These are phyloP conservation scores for Percopsis omiscomaycus DNA, from an alignment of 2,797 vertebrate genomes.

Conservation along the genomic window DNA sequence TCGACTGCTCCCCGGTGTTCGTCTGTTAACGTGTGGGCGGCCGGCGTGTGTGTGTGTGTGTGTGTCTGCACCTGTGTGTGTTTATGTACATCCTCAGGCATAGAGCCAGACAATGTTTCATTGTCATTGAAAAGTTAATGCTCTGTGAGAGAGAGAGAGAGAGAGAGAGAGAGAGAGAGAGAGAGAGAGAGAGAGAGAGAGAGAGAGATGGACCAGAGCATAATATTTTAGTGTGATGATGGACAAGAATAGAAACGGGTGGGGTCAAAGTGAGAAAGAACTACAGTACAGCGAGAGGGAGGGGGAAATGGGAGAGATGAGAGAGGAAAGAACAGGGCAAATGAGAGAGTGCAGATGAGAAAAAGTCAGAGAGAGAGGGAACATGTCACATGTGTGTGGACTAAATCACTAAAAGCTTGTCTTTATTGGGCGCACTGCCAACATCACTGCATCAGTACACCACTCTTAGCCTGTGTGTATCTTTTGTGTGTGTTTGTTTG, in stretches of 20 bases:
- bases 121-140: too few relatives aligned
- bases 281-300: too few relatives aligned
- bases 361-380: not conserved
- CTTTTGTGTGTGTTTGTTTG: constrained; percentile 5
- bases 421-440: too few relatives aligned
- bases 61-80: not conserved
- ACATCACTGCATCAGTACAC: too few relatives aligned
- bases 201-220: not conserved
- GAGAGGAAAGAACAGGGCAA: constrained; percentile 9
- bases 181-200: not conserved
- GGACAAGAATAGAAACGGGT: constrained; percentile 37
- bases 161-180: not conserved
- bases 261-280: constrained; percentile 34
- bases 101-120: too few relatives aligned
- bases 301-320: not conserved
- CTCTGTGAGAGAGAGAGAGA: too few relatives aligned
- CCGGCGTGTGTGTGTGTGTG: not conserved
- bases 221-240: constrained; percentile 26
- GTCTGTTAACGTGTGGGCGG: constrained; percentile 5
- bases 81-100: not conserved
- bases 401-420: not conserved
- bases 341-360: not conserved
- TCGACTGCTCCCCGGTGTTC: constrained; percentile 1
- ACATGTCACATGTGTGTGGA: constrained; percentile 1
- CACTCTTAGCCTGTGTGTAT: not conserved